Evolutionary conservation across 2,888 invertebrate species (phyloP).

Genomic region (Trachelus stipa): DNA sequence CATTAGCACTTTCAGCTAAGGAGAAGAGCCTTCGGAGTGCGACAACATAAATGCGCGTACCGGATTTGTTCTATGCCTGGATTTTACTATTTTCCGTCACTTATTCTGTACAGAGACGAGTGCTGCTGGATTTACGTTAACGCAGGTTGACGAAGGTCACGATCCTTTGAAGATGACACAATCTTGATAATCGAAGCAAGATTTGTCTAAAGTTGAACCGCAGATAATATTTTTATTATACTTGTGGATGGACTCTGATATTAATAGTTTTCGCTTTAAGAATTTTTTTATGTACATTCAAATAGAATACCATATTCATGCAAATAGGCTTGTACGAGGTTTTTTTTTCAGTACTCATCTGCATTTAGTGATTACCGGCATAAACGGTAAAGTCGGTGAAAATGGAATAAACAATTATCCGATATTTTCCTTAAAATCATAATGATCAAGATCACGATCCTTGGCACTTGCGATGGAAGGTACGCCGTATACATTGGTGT

Average conservation of each 20-base stretch:
- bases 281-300: no score
- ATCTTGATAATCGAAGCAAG: no score
- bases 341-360: no score
- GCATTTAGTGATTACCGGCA: background rate
- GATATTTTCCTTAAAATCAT: background rate
- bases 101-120: background rate
- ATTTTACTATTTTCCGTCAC: background rate
- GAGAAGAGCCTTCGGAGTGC: background rate
- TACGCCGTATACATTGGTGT: background rate
- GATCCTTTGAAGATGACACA: no score
- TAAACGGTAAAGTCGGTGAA: background rate
- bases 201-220: no score
- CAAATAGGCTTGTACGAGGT: no score
- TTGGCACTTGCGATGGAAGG: background rate
- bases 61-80: background rate
- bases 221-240: no score
- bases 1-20: constrained; percentile 27
- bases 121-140: background rate
- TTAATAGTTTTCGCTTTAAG: no score
- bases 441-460: background rate
- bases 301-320: no score
- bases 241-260: no score
- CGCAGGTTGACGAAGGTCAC: background rate
- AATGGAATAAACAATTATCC: no score
- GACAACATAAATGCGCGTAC: background rate